phyloP scores from a whole-genome alignment of 2,888 invertebrate genomes.

The Lasius platythorax region DNA sequence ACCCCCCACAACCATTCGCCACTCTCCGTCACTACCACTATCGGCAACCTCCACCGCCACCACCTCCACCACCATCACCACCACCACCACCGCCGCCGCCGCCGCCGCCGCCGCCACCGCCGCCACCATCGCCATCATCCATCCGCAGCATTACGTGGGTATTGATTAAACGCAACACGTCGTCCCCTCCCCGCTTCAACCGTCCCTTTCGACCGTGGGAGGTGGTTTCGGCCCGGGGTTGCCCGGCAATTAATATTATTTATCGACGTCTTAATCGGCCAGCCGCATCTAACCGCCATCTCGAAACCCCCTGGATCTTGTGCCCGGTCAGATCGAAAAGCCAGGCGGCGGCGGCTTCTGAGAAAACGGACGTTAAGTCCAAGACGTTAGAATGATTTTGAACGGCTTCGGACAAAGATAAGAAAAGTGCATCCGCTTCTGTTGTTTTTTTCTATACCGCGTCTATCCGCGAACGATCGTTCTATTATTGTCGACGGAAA shows the following conservation, averaged over 20 bases:
- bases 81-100: conserved; percentile 45
- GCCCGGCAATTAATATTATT: conserved; percentile 85
- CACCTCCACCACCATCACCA: conserved; percentile 65
- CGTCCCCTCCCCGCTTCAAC: conserved; percentile 64
- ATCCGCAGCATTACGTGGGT: conserved; percentile 80
- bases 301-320: conserved; percentile 61
- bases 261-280: conserved; percentile 85
- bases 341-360: conserved; percentile 22
- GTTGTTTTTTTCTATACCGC: conserved; percentile 7
- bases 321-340: conserved; percentile 42
- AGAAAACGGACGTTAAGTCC: conserved; percentile 31
- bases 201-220: conserved; percentile 55
- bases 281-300: conserved; percentile 81
- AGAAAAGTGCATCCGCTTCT: not conserved
- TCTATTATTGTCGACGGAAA: conserved; percentile 13
- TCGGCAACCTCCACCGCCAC: conserved; percentile 58
- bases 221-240: conserved; percentile 73
- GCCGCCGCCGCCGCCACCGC: conserved; percentile 59
- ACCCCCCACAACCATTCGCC: conserved; percentile 66
- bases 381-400: conserved; percentile 29
- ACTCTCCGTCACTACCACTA: conserved; percentile 53
- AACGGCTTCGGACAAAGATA: conserved; percentile 1
- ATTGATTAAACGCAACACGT: conserved; percentile 84
- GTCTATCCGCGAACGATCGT: conserved; percentile 22
- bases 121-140: conserved; percentile 75